Base-by-base conservation (phyloP, 1,140 invertebrate genomes). In the Conus betulinus region DNA sequence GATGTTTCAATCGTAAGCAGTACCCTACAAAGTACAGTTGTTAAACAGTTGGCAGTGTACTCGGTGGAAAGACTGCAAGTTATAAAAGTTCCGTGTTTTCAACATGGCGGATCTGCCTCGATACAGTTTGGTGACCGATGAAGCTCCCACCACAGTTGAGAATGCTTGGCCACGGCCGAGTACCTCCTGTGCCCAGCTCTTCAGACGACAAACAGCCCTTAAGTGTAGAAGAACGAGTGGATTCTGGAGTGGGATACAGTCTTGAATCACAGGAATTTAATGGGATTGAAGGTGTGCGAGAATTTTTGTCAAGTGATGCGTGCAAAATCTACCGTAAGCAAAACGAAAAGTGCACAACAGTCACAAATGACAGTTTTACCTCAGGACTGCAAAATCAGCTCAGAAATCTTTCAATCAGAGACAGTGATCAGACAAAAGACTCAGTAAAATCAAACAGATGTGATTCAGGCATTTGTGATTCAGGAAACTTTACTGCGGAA, bases 221-320 rank as follows among this genome's bases (percentile, higher is more conserved):
- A 15, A 78, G 7, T 5, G 20, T 57, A n/a, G 74, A 74, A 15
- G 74, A 78, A 5, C 51, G 85, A 13, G 71, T 87, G 71, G 85
- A 87, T 78, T 87, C 85, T 87, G 85, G 85, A 23, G 53, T 87
- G n/a, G 85, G 85, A 55, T 53, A 87, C 71, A 87, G 85, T 76
- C 51, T 87, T 15, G 25, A 78, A 57, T 87, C 85, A 57, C 85
- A 87, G 20, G 85, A 87, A 10, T 57, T 87, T 51, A 87, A 63
- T 67, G 55, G 20, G 52, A 60, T 85, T 71, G 79, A 84, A n/a
- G 57, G 82, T 7, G 23, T 84, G 23, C 23, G 82, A 39, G 57
- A 67, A 10, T 83, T 52, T 25, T 57, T 83, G 20, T 27, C 15
- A 5, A 84, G 82, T 17, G 53, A 84, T 23, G 11, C 55, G 5